Conservation (phyloP, 2,797 vertebrate species). For the Mionectes olivaceus region DNA sequence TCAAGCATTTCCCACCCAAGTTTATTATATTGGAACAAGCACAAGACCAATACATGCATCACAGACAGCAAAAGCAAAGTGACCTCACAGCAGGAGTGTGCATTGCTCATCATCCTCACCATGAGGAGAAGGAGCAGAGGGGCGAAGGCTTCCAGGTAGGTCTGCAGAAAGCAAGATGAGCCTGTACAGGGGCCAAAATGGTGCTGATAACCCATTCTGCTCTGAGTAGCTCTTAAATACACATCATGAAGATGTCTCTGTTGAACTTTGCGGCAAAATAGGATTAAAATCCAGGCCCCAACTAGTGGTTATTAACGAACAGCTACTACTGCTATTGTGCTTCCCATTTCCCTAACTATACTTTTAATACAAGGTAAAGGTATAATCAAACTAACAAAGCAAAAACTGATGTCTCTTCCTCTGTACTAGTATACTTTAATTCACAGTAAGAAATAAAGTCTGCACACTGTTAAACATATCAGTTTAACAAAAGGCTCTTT, state of each 20-base stretch:
- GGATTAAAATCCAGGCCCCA: not conserved
- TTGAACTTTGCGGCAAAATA: not conserved
- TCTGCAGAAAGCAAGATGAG: not conserved
- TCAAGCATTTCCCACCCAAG: not conserved
- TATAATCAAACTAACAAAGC: not conserved
- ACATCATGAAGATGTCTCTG: not conserved
- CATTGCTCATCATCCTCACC: not conserved
- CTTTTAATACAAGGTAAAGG: not conserved
- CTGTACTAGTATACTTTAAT: not conserved
- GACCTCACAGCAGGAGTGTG: not conserved
- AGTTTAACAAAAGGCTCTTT: not conserved
- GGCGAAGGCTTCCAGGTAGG: not conserved
- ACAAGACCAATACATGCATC: not conserved
- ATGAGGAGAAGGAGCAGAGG: not conserved
- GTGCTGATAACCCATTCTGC: not conserved
- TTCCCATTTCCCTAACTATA: not conserved
- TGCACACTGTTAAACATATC: not conserved
- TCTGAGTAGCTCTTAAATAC: not conserved
- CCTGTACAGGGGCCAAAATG: not conserved
- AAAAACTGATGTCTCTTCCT: not conserved
- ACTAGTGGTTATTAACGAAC: not conserved
- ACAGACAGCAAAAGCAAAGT: not conserved
- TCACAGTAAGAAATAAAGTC: not conserved
- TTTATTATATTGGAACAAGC: not conserved
- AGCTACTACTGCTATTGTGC: not conserved